A percentile compares a stretch with the other conserved stretches of the same genome.
These are phyloP conservation scores for Octopus sinensis DNA, from an alignment of 1,140 invertebrate species.

Conservation along the genomic window DNA sequence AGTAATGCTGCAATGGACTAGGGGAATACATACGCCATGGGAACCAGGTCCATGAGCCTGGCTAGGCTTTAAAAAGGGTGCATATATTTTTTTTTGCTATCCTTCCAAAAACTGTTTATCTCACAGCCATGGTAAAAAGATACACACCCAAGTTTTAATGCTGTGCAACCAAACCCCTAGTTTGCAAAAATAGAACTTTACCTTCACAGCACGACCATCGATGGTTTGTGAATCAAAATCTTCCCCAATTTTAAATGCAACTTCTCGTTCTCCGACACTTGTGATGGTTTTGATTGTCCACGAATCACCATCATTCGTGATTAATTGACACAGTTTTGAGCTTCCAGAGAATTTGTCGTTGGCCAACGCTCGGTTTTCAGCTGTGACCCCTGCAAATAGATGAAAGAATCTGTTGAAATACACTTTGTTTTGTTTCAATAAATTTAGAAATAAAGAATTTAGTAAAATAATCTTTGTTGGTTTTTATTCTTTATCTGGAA, in stretches of 20 bases:
- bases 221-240: slow-evolving; percentile 82
- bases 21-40: too few species aligned
- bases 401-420: background rate
- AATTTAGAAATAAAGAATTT: too few species aligned
- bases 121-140: too few species aligned
- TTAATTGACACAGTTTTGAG: slow-evolving; percentile 70
- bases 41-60: too few species aligned
- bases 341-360: slow-evolving; percentile 58
- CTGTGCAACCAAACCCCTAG: background rate
- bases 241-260: slow-evolving; percentile 73
- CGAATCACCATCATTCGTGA: slow-evolving; percentile 66
- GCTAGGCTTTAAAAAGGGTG: too few species aligned
- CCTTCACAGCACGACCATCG: slow-evolving; percentile 77
- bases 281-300: slow-evolving; percentile 74
- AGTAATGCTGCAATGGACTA: too few species aligned
- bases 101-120: too few species aligned
- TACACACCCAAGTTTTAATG: background rate
- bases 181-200: background rate
- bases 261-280: slow-evolving; percentile 74
- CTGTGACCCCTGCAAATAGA: slow-evolving; percentile 18
- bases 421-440: too few species aligned
- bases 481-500: too few species aligned
- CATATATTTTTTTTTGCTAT: too few species aligned
- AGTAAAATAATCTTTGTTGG: too few species aligned
- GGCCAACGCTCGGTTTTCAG: slow-evolving; percentile 20